Evolutionary conservation across 2,797 vertebrate species (phyloP), one percentile per base, ranked within the genome.

Genomic region (Sylvia borin): DNA sequence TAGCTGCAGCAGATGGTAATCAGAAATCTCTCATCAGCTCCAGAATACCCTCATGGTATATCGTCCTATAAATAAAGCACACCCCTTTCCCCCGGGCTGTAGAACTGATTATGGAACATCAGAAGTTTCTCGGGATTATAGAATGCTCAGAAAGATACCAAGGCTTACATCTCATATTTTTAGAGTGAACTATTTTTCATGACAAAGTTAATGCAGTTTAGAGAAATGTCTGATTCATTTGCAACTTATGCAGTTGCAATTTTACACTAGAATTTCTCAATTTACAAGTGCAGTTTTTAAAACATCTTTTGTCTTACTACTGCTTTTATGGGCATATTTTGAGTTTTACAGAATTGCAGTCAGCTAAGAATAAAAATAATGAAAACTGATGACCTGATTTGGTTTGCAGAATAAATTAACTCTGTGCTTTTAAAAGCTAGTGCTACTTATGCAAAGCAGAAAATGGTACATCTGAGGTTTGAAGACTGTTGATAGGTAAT

Each of bases 1-100:
- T 77, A 82, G 64, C 64, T 79, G 68, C 47, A 94, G 84, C 96
- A 94, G 94, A 95, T 95, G 93, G 93, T 53, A 95, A 94, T 93
- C 89, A 95, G 88, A 92, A 94, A 92, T 95, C 86, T 96, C 68
- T 93, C 91, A 94, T 77, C 92, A 83, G 50, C 43, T 42, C 72
- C 57, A 65, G 84, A 96, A 94, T 72, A 95, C 19, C 50, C 75
- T 88, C 53, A 50, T 65, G 55, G 61, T 81, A 17, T 81, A 90
- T 47, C 10, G n/a, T 51, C 73, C 88, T 89, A 89, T 77, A 94
- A 96, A 93, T 94, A 94, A 88, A 92, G 86, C 54, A 78, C 42
- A 71, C 50, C 34, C 75, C 55, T 22, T 74, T 92, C 42, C 47
- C 40, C 17, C 10, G 2, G 50, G 75, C 45, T 67, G 48, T 36